Conservation (phyloP, 2,797 vertebrate species). For the Phoeniculus purpureus region DNA sequence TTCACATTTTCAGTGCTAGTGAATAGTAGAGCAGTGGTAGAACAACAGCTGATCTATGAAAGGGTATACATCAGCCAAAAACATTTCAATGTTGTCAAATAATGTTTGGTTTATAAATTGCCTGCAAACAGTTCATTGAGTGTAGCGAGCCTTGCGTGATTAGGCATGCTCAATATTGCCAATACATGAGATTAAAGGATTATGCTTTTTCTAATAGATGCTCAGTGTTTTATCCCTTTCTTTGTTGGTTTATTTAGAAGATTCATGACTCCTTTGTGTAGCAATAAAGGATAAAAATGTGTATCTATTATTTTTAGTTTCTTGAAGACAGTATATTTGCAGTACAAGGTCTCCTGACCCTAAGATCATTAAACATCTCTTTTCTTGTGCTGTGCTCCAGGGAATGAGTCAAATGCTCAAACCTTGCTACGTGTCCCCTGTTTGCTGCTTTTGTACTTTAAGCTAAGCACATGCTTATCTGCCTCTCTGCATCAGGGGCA, state of each 20-base stretch:
- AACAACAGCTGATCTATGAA: not conserved
- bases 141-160: not conserved
- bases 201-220: not conserved
- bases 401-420: not conserved
- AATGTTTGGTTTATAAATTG: not conserved
- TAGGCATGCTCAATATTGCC: not conserved
- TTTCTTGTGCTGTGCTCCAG: not conserved
- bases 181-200: not conserved
- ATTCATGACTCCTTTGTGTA: not conserved
- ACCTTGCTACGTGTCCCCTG: not conserved
- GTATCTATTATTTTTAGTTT: not conserved
- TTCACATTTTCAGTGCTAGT: not conserved
- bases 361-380: not conserved
- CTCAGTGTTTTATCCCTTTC: not conserved
- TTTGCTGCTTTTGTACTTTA: not conserved
- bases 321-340: not conserved
- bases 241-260: not conserved
- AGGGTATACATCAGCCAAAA: not conserved
- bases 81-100: not conserved
- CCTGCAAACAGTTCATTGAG: not conserved
- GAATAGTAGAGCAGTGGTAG: not conserved
- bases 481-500: not conserved
- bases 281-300: not conserved
- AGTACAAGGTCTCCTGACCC: not conserved
- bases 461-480: not conserved